Conservation (phyloP, 1,140 invertebrate species). For the Bombus balteatus region DNA sequence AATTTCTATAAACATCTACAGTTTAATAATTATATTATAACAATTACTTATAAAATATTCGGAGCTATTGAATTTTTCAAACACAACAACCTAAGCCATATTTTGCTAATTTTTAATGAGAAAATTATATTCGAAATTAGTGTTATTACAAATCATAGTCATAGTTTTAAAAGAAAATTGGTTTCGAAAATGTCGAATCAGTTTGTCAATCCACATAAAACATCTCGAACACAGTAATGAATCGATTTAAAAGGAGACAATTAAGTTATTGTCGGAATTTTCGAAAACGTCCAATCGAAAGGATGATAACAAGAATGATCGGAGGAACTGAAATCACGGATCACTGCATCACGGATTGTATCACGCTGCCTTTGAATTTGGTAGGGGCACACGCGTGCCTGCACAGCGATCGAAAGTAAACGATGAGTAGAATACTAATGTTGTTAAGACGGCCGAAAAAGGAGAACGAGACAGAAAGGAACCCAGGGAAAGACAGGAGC, state of each 20-base stretch:
- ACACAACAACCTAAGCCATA: too few relatives aligned
- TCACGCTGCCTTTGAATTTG: slow-evolving; percentile 72
- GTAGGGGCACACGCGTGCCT: slow-evolving; percentile 66
- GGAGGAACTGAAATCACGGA: slow-evolving; percentile 43
- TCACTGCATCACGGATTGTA: slow-evolving; percentile 70
- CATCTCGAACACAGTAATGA: too few relatives aligned
- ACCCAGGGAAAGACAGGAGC: not conserved
- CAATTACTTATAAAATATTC: too few relatives aligned
- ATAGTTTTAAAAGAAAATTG: not conserved
- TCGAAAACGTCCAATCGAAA: not conserved
- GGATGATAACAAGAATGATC: slow-evolving; percentile 26
- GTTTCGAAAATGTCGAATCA: not conserved
- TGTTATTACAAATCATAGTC: too few relatives aligned
- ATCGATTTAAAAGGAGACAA: not conserved
- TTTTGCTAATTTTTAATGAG: too few relatives aligned
- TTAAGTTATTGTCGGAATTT: slow-evolving; percentile 6
- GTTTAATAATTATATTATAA: too few relatives aligned
- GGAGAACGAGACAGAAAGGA: not conserved
- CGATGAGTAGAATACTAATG: slow-evolving; percentile 76
- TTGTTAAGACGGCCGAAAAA: slow-evolving; percentile 57
- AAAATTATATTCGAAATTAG: too few relatives aligned
- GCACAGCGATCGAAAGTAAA: slow-evolving; percentile 78
- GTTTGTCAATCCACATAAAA: too few relatives aligned
- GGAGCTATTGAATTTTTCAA: too few relatives aligned
- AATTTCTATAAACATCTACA: too few relatives aligned